phyloP scores from a whole-genome alignment of 1,140 invertebrate genomes.

The Akabosia matsudoensis region DNA sequence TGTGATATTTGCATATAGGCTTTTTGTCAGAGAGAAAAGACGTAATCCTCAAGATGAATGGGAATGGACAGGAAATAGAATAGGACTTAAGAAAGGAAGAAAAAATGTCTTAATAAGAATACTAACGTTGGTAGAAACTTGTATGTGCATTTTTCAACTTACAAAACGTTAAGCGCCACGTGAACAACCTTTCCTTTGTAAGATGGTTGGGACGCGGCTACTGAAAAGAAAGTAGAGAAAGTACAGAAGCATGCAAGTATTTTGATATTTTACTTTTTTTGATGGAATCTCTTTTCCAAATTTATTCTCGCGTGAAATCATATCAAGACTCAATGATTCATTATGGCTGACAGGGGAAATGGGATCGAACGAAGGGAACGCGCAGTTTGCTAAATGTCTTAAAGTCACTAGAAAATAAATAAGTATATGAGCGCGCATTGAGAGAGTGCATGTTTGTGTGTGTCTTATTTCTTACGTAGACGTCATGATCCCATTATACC shows the following conservation, averaged over 20 bases:
- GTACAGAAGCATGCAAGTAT: too few species aligned
- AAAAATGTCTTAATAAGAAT: neutral
- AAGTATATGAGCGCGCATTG: too few species aligned
- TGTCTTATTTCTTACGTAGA: constrained; percentile 47
- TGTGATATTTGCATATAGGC: neutral
- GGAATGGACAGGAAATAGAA: neutral
- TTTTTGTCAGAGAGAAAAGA: neutral
- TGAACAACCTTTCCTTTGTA: constrained; percentile 53
- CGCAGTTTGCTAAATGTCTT: neutral
- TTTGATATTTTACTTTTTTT: too few species aligned
- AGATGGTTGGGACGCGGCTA: constrained; percentile 36
- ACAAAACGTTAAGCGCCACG: constrained; percentile 55
- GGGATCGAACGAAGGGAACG: too few species aligned
- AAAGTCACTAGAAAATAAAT: too few species aligned
- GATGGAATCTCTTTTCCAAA: too few species aligned
- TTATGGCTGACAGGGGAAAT: too few species aligned
- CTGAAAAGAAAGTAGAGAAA: too few species aligned
- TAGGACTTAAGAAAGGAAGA: neutral
- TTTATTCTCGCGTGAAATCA: too few species aligned
- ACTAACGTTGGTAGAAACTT: neutral
- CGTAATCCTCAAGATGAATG: neutral
- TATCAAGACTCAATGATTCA: too few species aligned
- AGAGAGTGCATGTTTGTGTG: too few species aligned
- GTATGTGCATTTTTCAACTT: constrained; percentile 42
- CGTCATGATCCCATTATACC: constrained; percentile 58